A percentile compares a stretch with the other conserved stretches of the same genome.
These are phyloP conservation scores for Branchinecta sandiegonensis DNA, from an alignment of 2,888 invertebrate genomes.

Conservation along the genomic window DNA sequence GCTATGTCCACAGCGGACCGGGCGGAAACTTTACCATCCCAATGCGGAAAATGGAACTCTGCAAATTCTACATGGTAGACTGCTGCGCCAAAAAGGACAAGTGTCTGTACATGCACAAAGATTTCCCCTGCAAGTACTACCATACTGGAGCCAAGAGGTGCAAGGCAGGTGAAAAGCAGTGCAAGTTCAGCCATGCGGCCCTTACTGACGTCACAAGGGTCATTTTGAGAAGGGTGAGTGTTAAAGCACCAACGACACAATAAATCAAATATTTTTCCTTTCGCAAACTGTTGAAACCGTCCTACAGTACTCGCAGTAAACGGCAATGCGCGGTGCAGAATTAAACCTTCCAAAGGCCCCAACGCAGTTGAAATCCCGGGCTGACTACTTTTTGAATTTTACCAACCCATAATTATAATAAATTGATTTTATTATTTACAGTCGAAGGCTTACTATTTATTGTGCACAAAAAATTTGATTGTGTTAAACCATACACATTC, in stretches of 20 bases:
- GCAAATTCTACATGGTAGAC: slow-evolving; percentile 91
- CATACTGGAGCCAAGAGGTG: slow-evolving; percentile 76
- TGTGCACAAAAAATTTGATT: too few relatives aligned
- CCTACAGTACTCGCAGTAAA: too few relatives aligned
- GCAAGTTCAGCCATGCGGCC: slow-evolving; percentile 85
- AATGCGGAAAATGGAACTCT: slow-evolving; percentile 77
- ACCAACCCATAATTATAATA: too few relatives aligned
- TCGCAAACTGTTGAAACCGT: too few relatives aligned
- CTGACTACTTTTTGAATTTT: too few relatives aligned
- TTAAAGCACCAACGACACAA: neutral
- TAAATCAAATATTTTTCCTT: neutral
- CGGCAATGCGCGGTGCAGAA: too few relatives aligned
- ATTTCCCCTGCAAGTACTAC: slow-evolving; percentile 93
- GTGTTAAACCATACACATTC: too few relatives aligned
- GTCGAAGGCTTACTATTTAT: too few relatives aligned
- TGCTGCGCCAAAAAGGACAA: slow-evolving; percentile 89
- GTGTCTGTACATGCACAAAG: slow-evolving; percentile 89
- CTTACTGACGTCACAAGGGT: slow-evolving; percentile 60
- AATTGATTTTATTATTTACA: too few relatives aligned
- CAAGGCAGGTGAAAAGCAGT: slow-evolving; percentile 55
- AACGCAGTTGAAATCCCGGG: too few relatives aligned
- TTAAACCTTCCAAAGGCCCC: too few relatives aligned
- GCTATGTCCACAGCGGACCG: slow-evolving; percentile 66
- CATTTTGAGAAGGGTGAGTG: slow-evolving; percentile 39
- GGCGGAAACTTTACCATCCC: slow-evolving; percentile 33